Percentiles rank a stretch among this genome's conserved stretches.
Evolutionary conservation across 2,888 invertebrate genomes (phyloP).

Genomic region (Pristionchus maxplancki): DNA sequence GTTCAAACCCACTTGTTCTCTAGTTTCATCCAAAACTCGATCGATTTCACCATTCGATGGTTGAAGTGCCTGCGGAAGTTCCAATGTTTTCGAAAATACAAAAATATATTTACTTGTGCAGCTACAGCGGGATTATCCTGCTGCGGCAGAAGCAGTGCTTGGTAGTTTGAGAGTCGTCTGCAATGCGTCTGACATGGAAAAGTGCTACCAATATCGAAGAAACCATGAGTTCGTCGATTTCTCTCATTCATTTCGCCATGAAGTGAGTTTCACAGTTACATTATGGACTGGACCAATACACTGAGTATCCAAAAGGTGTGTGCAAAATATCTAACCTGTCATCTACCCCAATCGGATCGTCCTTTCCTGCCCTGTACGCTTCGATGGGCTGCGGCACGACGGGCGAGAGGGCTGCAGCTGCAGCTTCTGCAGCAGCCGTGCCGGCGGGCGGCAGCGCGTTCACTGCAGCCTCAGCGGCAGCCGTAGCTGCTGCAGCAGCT

Average conservation of each 20-base stretch:
- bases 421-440: conserved; percentile 14
- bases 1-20: conserved; percentile 8
- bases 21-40: neutral
- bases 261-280: no score
- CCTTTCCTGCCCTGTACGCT: neutral
- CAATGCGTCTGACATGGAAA: no score
- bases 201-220: no score
- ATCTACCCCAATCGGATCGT: neutral
- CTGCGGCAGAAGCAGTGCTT: neutral
- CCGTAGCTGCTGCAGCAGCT: conserved; percentile 1
- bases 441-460: neutral
- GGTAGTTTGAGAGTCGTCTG: neutral
- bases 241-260: neutral
- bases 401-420: neutral
- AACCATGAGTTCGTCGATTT: neutral
- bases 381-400: conserved; percentile 1
- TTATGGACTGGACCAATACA: no score
- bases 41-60: neutral
- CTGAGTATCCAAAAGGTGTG: no score
- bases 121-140: neutral
- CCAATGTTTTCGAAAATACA: neutral
- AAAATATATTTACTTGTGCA: neutral
- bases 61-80: neutral
- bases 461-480: neutral
- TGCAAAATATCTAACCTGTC: no score